Percentiles rank a stretch among this genome's conserved stretches.
Evolutionary conservation across 2,888 invertebrate genomes (phyloP).

Genomic region (Malthinus flaveolus): DNA sequence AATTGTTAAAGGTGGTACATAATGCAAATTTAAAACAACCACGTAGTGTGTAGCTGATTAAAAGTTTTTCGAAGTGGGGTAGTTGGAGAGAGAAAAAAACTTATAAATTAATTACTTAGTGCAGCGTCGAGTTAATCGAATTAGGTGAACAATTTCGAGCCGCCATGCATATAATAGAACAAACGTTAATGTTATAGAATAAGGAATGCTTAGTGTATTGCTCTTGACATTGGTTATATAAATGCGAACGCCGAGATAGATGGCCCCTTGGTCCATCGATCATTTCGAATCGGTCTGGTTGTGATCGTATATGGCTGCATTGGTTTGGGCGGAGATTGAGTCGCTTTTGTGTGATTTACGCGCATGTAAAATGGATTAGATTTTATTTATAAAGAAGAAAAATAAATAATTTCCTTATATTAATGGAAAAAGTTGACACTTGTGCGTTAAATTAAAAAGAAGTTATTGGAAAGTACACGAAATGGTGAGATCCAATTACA

Average conservation of each 20-base stretch:
- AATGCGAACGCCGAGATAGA: constrained; percentile 48
- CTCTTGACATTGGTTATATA: constrained; percentile 46
- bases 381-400: neutral
- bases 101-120: no score
- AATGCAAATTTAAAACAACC: no score
- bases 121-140: no score
- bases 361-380: constrained; percentile 5
- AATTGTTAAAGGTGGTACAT: no score
- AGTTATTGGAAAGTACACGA: neutral
- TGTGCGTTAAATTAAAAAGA: no score
- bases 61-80: no score
- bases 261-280: constrained; percentile 49
- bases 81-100: no score
- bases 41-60: no score
- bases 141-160: no score
- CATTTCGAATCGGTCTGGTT: constrained; percentile 49
- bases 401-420: neutral
- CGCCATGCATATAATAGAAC: neutral
- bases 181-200: neutral
- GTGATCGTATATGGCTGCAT: constrained; percentile 43
- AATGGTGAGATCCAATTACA: constrained; percentile 33
- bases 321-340: constrained; percentile 35
- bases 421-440: no score
- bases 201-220: constrained; percentile 30
- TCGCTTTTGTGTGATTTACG: constrained; percentile 37